Conservation (phyloP, 2,888 invertebrate species). For the Acleris holmiana region DNA sequence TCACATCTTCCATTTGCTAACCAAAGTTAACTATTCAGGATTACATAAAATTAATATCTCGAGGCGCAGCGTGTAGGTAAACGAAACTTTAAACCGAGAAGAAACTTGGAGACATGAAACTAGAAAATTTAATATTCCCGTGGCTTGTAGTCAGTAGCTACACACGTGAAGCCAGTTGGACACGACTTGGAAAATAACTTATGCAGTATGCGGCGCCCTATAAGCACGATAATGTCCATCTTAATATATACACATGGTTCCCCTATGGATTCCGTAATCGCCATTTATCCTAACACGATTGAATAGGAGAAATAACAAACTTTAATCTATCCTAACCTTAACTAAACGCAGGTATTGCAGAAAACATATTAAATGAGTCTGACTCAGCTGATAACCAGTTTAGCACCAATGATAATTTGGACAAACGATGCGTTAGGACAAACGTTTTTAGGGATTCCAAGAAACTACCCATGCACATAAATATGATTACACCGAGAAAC, state of each 20-base stretch:
- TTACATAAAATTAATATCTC: constrained; percentile 75
- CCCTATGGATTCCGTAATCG: too few relatives aligned
- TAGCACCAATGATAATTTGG: too few relatives aligned
- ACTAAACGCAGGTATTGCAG: too few relatives aligned
- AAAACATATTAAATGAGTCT: too few relatives aligned
- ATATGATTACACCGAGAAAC: too few relatives aligned
- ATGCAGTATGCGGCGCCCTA: constrained; percentile 20
- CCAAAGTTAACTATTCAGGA: constrained; percentile 56
- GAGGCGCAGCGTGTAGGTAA: constrained; percentile 62
- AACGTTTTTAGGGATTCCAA: too few relatives aligned
- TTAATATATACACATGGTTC: background rate
- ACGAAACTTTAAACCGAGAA: constrained; percentile 64
- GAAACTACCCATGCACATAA: too few relatives aligned
- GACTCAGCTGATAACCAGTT: too few relatives aligned
- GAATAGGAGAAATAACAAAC: too few relatives aligned
- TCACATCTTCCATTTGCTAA: constrained; percentile 56
- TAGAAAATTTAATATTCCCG: constrained; percentile 72
- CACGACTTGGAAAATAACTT: constrained; percentile 33
- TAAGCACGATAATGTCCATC: background rate
- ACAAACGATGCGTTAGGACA: too few relatives aligned
- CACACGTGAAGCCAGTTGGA: constrained; percentile 31
- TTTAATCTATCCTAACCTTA: too few relatives aligned
- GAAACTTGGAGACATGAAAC: constrained; percentile 69
- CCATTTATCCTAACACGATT: too few relatives aligned
- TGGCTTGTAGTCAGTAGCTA: constrained; percentile 50